These are phyloP conservation scores for Cydia pomonella DNA, from an alignment of 1,140 invertebrate species.

Conservation along the genomic window DNA sequence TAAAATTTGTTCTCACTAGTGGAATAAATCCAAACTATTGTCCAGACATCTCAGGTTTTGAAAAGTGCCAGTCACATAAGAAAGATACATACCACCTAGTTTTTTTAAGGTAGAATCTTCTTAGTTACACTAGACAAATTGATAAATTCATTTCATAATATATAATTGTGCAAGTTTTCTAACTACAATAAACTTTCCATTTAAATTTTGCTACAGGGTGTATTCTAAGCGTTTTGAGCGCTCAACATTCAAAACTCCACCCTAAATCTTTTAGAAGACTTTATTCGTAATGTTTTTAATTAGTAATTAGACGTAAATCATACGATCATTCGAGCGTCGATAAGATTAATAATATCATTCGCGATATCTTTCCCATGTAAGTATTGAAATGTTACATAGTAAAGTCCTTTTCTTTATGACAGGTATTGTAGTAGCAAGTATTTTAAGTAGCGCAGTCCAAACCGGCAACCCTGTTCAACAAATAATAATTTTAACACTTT, in stretches of 20 bases:
- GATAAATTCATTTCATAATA: constrained; percentile 3
- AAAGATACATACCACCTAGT: background rate
- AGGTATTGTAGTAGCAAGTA: background rate
- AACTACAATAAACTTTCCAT: background rate
- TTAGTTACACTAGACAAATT: background rate
- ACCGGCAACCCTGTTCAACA: background rate
- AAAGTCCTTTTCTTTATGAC: background rate
- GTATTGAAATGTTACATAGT: background rate
- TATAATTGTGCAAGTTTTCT: constrained; percentile 13
- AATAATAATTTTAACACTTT: background rate
- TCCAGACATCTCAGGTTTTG: background rate
- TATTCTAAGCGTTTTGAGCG: background rate
- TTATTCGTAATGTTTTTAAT: too few species aligned
- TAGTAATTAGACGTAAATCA: too few species aligned
- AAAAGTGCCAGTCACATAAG: background rate
- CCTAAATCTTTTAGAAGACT: background rate
- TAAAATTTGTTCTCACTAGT: constrained; percentile 19
- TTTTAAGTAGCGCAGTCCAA: constrained; percentile 1
- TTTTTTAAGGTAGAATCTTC: background rate
- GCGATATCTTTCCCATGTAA: background rate
- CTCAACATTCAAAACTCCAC: background rate
- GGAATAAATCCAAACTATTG: background rate
- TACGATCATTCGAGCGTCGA: background rate
- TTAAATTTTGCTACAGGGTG: background rate
- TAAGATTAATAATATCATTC: constrained; percentile 8